Evolutionary conservation across 2,888 invertebrate species (phyloP), one percentile per base, ranked within the genome.

Genomic region (Phengaris arion): DNA sequence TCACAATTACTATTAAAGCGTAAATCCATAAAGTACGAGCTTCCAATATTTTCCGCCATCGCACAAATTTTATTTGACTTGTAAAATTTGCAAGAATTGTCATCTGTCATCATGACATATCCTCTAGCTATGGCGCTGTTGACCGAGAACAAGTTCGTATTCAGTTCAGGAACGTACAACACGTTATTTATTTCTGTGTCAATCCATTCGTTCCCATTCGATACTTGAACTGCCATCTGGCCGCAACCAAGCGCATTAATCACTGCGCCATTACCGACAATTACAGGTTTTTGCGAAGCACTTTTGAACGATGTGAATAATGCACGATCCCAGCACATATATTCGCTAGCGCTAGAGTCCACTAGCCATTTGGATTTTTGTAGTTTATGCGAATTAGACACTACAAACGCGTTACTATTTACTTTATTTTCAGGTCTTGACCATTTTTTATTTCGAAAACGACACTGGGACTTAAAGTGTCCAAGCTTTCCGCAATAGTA

Each of bases 81-180:
- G 1, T 22, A 22, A 22, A 22, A 22, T 22, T 22, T 22, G 22
- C 22, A 22, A 22, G 22, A 22, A 22, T 22, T 22, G 22, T 79
- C 55, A 77, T 80, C 74, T 75, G 79, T 81, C n/a, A 80, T 5
- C 10, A 81, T 77, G 64, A 79, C 80, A n/a, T n/a, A 82, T 13
- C 81, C 81, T 75, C 72, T 78, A 8, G 79, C 79, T 10, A 80
- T 22, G 0, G 77, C 81, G n/a, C 79, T 52, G 4, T 79, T 79
- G 8, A 80, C 77, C 68, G 80, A 81, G 10, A 80, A 77, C 54
- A 80, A 75, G 72, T 79, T 81, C 54, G 77, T 78, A 52, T 80
- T 78, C 22, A 22, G 22, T 22, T 80, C 77, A 0, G 80, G 80
- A 48, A 81, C 22, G 22, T 22, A 22, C 22, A 22, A 22, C 22